Conservation (phyloP, 2,797 vertebrate species). For the Trachurus trachurus region DNA sequence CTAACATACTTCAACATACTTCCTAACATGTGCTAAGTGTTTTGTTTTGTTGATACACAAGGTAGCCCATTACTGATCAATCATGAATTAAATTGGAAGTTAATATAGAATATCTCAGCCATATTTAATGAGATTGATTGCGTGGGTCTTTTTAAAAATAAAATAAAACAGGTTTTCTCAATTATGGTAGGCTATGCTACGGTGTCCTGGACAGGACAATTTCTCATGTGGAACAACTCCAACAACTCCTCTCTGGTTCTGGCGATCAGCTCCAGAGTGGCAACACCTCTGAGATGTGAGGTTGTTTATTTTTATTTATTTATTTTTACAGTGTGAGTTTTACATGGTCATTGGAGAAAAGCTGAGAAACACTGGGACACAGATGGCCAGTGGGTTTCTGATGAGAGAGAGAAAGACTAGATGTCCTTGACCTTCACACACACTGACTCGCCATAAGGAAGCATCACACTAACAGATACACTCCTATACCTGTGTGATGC, state of each 20-base stretch:
- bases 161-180: no score
- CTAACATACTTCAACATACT: background rate
- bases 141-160: no score
- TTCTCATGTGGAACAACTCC: background rate
- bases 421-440: conserved; percentile 80
- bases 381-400: conserved; percentile 78
- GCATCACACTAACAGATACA: conserved; percentile 8
- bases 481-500: background rate
- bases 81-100: background rate
- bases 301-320: background rate
- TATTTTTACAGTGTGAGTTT: conserved; percentile 18
- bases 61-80: background rate
- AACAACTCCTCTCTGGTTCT: conserved; percentile 11
- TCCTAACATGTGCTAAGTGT: no score
- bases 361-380: conserved; percentile 51
- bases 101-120: background rate
- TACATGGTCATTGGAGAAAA: conserved; percentile 36
- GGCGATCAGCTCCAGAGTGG: conserved; percentile 23
- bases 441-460: conserved; percentile 45
- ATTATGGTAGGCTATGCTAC: background rate
- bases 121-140: background rate
- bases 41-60: background rate
- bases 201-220: background rate
- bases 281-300: conserved; percentile 45
- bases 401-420: conserved; percentile 27